Evolutionary conservation across 2,888 invertebrate species (phyloP), one percentile per base, ranked within the genome.

Genomic region (Spodoptera littoralis): DNA sequence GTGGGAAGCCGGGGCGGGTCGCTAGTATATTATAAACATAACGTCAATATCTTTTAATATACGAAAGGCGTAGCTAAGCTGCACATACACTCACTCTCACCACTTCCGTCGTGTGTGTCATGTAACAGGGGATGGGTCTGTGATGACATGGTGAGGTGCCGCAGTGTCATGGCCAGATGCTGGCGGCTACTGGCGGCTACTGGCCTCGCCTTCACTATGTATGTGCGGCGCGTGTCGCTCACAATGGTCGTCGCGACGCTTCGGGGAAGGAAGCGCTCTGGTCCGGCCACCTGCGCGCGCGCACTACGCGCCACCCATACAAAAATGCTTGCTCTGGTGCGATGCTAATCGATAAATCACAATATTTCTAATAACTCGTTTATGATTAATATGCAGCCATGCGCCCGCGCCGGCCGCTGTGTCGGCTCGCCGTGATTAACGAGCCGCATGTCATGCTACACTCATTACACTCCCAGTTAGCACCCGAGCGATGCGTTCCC

Each of bases 241-340:
- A 86, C 85, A 86, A 86, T 85, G 79, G 80, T 69, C 71, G 69
- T 69, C 64, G 75, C 73, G 73, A 76, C 70, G 68, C 72, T 90
- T 90, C 90, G 87, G 87, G 86, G 90, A 90, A 90, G 90, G 90
- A 91, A 90, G 87, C 88, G 81, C 84, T 85, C 87, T 85, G 84
- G 86, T 87, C 88, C 80, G 82, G 73, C 73, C 83, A 84, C 84
- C 84, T 83, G 84, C 78, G 77, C 74, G 63, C 50, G 61, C 64
- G 66, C 74, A 64, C 55, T 57, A 55, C 53, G 51, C 66, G 62
- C 62, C 18, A n/a, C 58, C 60, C 71, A 76, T 66, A 78, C 79
- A 55, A 64, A 56, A 49, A 61, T 48, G 55, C 27, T 57, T 52
- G 51, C 47, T 49, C 51, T 59, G 52, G 22, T 41, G 60, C 73